Base-by-base conservation (phyloP, 1,140 invertebrate genomes). In the Lordiphosa collinella region DNA sequence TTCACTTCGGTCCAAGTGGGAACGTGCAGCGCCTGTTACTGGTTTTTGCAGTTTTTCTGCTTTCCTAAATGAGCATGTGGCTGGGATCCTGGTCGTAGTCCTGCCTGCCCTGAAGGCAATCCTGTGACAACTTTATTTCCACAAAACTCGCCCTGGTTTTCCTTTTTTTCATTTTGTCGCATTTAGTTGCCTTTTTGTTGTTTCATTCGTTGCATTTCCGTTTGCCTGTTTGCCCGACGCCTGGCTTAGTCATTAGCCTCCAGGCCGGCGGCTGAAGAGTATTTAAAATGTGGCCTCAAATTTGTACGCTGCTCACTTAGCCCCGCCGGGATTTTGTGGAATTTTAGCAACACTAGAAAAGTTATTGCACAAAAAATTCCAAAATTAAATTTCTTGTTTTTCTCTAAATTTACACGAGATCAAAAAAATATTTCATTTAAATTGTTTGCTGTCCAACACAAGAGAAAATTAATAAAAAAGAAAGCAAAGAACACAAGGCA, bases 161-260 rank as follows among this genome's bases (percentile, higher is more conserved):
- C 56, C 44, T 58, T 41, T 55, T 66, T 37, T 52, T 51, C 22
- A 40, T 43, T 53, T 38, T 43, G 40, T 63, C 56, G 61, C 71
- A 80, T 75, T 75, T 71, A 59, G 56, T 70, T 53, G 60, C 56
- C 76, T 68, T 67, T 67, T 53, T 34, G 13, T 18, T 63, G 67
- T 82, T 82, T 80, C 16, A 82, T 75, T 82, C 76, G 57, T 75
- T 80, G 71, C 78, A 80, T 72, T 82, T 82, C 78, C 76, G 66
- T 22, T 25, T 44, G 25, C 25, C 55, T 58, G 53, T 40, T 40
- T 47, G 64, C 53, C 56, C 68, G 51, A 60, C 54, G 44, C 38
- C 54, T 38, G 43, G 53, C 71, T 80, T 57, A 67, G 76, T 70
- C 71, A 82, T 82, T 82, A 82, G 54, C 35, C 66, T 40, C 38